Base-by-base conservation (phyloP, 1,140 invertebrate species). In the Micrasema longulum region DNA sequence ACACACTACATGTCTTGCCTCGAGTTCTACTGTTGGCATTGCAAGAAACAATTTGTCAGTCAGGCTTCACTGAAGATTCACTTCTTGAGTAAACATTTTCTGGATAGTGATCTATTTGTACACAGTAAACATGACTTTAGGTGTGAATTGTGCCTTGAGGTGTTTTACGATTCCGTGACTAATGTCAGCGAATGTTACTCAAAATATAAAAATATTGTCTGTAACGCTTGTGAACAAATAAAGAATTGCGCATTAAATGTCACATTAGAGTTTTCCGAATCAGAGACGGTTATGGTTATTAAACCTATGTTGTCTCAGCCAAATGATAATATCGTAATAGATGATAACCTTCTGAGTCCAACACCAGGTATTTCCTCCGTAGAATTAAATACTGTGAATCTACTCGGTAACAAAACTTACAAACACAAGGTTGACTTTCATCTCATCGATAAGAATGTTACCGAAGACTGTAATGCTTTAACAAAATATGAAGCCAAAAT, bases 11-110 rank as follows among this genome's bases (percentile, higher is more conserved):
- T 9, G 5, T n/a, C 16, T 55, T 55, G 1, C 52, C 23, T 12
- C 52, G n/a, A n/a, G n/a, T n/a, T 36, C 1, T 14, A 41, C 18
- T 60, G 55, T 22, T 38, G 9, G 11, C 16, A 22, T 14, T 60
- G 55, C 36, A 23, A 60, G 2, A 60, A 60, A 20, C 55, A 60
- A 7, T 60, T 60, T 38, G 9, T 41, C 55, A 60, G 55, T 16
- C 31, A 43, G 18, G 55, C 35, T 18, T 41, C 55, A 60, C 20
- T 60, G 16, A 60, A 60, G 20, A 16, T 60, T 43, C 55, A 60
- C 35, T 41, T 60, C 20, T 20, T 60, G 7, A 60, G 7, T 4
- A 60, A 38, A 22, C 55, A 60, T 41, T 38, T 16, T 18, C 6
- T 18, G 11, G 55, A 43, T 4, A 60, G 23, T 12, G 12, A 20